Evolutionary conservation across 2,797 vertebrate genomes (phyloP), one percentile per base, ranked within the genome.

Genomic region (Trachops cirrhosus): DNA sequence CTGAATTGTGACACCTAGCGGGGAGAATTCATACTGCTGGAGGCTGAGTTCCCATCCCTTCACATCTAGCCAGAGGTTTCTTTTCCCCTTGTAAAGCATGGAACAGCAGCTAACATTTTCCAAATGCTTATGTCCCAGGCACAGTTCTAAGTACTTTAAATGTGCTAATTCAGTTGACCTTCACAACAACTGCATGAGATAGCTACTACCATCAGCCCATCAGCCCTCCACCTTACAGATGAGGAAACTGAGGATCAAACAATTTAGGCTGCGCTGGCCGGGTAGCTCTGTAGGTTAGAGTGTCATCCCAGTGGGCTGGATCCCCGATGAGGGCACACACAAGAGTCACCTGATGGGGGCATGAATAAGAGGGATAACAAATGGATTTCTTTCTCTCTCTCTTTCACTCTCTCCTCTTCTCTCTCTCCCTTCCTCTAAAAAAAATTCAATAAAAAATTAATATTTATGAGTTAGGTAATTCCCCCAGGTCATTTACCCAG

Each of bases 1-100:
- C 64, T 78, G 75, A 89, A 89, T 86, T 77, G 91, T 57, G 93
- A 79, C 97, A 96, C 89, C 97, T 96, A 92, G 93, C 90, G 96
- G 93, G 29, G 7, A 93, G 37, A 89, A 26, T 19, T 57, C 68
- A n/a, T 11, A 73, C 67, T 95, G 86, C 93, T 3, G 5, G 18
- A 71, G 21, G 16, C 44, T 37, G 37, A 16, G 79, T 73, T 16
- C 2, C 9, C 3, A 2, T 73, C 57, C 11, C n/a, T 10, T 15
- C 19, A 11, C 8, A 2, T 8, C 21, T 0, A 0, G n/a, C 68
- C n/a, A 6, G 7, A 29, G 62, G 50, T 89, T 91, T 80, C 24
- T 77, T 70, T 50, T n/a, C 2, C 8, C 21, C 52, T 48, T 18
- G 46, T 39, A 64, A 83, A 68, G 6, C 44, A 32, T n/a, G 86